Conservation (phyloP, 1,140 invertebrate genomes). For the Frieseomelitta varia region DNA sequence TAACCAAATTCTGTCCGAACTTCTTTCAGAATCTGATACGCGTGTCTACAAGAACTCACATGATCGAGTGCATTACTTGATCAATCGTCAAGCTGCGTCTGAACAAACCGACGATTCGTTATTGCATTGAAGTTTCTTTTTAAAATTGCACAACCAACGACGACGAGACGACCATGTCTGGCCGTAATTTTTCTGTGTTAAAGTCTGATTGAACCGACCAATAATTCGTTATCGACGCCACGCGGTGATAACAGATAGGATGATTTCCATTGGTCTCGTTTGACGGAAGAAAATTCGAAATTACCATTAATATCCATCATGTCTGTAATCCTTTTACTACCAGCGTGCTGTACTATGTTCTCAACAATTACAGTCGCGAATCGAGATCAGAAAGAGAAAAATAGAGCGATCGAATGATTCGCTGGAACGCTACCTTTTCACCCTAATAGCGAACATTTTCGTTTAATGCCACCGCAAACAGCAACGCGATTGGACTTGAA, state of each 20-base stretch:
- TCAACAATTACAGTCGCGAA: background rate
- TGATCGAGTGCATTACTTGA: too few species aligned
- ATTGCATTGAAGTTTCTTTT: slow-evolving; percentile 30
- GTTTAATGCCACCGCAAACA: background rate
- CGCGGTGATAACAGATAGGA: background rate
- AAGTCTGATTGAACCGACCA: slow-evolving; percentile 11
- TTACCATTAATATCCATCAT: background rate
- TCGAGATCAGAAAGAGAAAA: background rate
- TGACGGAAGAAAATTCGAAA: background rate
- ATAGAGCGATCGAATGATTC: background rate
- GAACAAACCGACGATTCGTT: background rate
- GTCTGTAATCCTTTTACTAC: slow-evolving; percentile 14
- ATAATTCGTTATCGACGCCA: slow-evolving; percentile 5
- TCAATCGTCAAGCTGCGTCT: too few species aligned
- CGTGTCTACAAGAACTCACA: too few species aligned
- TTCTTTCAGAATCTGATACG: too few species aligned
- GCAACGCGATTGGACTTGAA: background rate
- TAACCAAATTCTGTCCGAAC: too few species aligned
- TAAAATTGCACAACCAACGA: background rate
- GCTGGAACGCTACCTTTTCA: background rate
- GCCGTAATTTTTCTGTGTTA: slow-evolving; percentile 6
- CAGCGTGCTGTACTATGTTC: too few species aligned
- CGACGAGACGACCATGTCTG: background rate
- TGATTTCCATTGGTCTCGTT: background rate
- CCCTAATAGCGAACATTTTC: background rate